phyloP scores from a whole-genome alignment of 1,140 invertebrate genomes.

The Carcinoscorpius rotundicauda region DNA sequence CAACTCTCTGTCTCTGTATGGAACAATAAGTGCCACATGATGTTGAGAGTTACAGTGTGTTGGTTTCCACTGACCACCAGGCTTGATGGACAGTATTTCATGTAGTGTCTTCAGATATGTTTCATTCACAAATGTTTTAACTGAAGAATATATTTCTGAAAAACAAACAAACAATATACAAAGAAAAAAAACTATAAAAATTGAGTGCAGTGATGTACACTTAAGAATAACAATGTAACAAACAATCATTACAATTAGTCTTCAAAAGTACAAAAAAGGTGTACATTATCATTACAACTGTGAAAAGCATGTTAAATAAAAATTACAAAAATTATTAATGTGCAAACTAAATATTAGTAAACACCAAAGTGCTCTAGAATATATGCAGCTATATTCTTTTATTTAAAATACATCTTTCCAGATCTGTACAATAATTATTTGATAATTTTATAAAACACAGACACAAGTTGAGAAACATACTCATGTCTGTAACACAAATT shows the following conservation, averaged over 20 bases:
- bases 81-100: slow-evolving; percentile 8
- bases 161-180: neutral
- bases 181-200: neutral
- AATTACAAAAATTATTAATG: no score
- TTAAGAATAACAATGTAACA: neutral
- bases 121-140: slow-evolving; percentile 11
- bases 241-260: neutral
- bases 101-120: slow-evolving; percentile 11
- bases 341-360: no score
- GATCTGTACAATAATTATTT: no score
- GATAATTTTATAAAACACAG: no score
- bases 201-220: neutral
- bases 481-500: no score
- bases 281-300: neutral
- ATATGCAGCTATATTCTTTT: no score
- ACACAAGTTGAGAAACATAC: no score
- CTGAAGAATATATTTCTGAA: slow-evolving; percentile 6
- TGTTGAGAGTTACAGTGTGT: slow-evolving; percentile 55
- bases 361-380: no score
- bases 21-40: slow-evolving; percentile 73
- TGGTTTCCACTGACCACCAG: slow-evolving; percentile 61
- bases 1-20: slow-evolving; percentile 66
- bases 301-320: neutral
- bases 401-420: no score
- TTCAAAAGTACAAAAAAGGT: neutral